Evolutionary conservation across 2,113 vertebrate genomes (phyloP).

Genomic region (Vulpes ferrilata): DNA sequence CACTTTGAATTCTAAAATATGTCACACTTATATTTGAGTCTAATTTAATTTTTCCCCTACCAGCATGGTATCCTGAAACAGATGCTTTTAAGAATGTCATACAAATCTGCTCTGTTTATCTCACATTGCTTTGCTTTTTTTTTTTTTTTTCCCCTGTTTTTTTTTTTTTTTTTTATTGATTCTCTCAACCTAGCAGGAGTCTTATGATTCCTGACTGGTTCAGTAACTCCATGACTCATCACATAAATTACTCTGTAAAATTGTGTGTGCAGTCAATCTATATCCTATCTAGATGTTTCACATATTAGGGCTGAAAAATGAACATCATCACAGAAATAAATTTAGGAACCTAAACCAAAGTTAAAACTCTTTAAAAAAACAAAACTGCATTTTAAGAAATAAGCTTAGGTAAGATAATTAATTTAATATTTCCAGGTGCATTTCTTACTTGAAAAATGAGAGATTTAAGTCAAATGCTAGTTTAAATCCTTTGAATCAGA

Average conservation of each 20-base stretch:
- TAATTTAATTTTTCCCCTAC: conserved; percentile 70
- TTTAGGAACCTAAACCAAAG: neutral
- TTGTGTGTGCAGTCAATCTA: neutral
- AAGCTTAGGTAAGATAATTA: neutral
- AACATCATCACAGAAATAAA: conserved; percentile 16
- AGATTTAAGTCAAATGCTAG: neutral
- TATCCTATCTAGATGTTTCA: neutral
- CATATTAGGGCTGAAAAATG: neutral
- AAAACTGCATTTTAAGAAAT: neutral
- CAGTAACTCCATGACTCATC: conserved; percentile 59
- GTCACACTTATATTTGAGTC: conserved; percentile 54
- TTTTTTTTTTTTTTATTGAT: conserved; percentile 40
- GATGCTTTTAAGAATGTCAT: conserved; percentile 59
- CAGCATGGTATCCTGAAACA: conserved; percentile 63
- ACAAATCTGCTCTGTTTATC: conserved; percentile 32
- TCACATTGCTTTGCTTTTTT: conserved; percentile 3
- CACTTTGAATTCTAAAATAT: conserved; percentile 65
- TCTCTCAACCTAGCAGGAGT: conserved; percentile 21
- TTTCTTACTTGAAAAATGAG: neutral
- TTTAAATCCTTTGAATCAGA: neutral
- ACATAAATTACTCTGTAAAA: conserved; percentile 48
- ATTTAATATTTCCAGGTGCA: neutral
- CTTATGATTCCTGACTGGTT: conserved; percentile 52
- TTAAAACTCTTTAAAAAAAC: neutral
- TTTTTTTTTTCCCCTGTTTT: neutral